phyloP scores from a whole-genome alignment of 1,140 invertebrate species.

The Trichonephila clavipes region DNA sequence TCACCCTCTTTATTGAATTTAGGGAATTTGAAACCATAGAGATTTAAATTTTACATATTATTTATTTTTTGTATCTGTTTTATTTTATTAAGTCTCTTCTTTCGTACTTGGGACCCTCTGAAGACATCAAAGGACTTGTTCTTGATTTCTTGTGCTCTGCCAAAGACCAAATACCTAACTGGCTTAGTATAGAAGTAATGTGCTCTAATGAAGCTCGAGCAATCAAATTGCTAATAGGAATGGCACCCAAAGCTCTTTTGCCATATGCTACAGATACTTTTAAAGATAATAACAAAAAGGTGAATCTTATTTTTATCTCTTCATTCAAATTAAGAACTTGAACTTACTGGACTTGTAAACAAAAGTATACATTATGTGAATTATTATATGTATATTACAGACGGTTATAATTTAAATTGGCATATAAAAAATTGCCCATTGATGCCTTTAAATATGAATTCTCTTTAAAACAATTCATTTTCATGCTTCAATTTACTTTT shows the following conservation, averaged over 20 bases:
- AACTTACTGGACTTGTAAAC: neutral
- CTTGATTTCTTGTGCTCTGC: slow-evolving; percentile 60
- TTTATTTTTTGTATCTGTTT: neutral
- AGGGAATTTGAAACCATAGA: no score
- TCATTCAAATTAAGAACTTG: neutral
- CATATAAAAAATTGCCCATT: no score
- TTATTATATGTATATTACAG: neutral
- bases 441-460: no score
- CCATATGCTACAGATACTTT: slow-evolving; percentile 66
- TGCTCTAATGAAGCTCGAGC: slow-evolving; percentile 65
- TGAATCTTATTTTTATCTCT: neutral
- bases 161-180: slow-evolving; percentile 44
- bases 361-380: neutral
- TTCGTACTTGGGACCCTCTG: slow-evolving; percentile 52
- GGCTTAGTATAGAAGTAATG: slow-evolving; percentile 64
- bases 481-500: no score
- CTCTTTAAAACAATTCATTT: no score
- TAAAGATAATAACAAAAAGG: slow-evolving; percentile 51
- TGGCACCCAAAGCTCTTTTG: slow-evolving; percentile 53
- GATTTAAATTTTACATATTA: no score
- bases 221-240: slow-evolving; percentile 52
- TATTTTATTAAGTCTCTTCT: slow-evolving; percentile 55
- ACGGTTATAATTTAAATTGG: neutral
- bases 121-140: slow-evolving; percentile 62
- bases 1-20: no score